Base-by-base conservation (phyloP, 2,797 vertebrate species). In the Jordanella pulchra region DNA sequence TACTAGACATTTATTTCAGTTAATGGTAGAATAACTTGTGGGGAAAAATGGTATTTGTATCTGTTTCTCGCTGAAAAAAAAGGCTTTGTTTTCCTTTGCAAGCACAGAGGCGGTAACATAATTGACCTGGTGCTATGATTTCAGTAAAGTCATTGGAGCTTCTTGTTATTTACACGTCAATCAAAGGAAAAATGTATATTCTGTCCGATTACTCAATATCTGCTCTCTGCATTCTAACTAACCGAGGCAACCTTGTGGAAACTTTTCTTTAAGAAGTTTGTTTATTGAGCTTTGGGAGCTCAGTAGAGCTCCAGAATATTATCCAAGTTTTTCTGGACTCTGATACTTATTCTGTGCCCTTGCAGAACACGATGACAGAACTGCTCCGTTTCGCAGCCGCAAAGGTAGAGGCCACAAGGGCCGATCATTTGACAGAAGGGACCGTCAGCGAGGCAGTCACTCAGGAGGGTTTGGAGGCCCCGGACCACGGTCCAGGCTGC, bases 341-440 rank as follows among this genome's bases (percentile, higher is more conserved):
- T 67, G 7, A 61, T 28, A 42, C 25, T 30, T 18, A 13, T 21
- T 21, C 42, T n/a, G 3, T 50, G 15, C 30, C 42, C 58, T 75
- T 4, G 10, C 73, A 98, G 97, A 97, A 61, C 96, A 97, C 7
- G 95, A 97, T 84, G 95, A 97, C 58, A 91, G 94, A 4, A 93
- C 95, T 7, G 88, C 80, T n/a, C 93, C 94, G 13, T 94, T 92
- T 67, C 95, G 94, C 73, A 94, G 88, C 76, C 94, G 93, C 61
- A 97, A 95, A 87, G 93, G 93, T 45, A 92, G 95, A 32, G 95
- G 94, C 1, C 93, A 96, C 78, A 95, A 95, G 42, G 94, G 93
- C 60, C 94, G 93, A 28, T 77, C 90, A 3, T 92, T 94, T 5
- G 95, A 94, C 67, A 86, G 92, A 56, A 90, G 94, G 54, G 90